Conservation (phyloP, 2,888 invertebrate genomes). For the Thymelicus sylvestris region DNA sequence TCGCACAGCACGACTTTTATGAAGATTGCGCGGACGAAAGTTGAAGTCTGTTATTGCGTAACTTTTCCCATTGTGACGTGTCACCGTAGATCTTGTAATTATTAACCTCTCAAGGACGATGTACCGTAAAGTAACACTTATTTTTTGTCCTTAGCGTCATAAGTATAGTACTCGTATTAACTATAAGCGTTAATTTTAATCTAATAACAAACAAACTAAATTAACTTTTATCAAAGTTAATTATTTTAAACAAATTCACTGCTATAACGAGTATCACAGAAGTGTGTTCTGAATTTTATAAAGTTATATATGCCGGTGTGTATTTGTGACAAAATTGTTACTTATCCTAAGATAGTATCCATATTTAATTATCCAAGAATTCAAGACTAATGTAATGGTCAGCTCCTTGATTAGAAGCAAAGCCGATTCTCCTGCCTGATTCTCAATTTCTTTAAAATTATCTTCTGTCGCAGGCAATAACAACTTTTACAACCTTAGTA, state of each 20-base stretch:
- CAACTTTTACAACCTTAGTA: background rate
- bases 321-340: too few relatives aligned
- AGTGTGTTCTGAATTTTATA: too few relatives aligned
- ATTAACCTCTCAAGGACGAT: conserved; percentile 54
- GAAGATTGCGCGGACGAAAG: conserved; percentile 49
- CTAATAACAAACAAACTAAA: too few relatives aligned
- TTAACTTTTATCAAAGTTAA: too few relatives aligned
- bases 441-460: background rate
- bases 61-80: conserved; percentile 73
- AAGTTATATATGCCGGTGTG: too few relatives aligned
- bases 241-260: too few relatives aligned
- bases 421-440: background rate
- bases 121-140: conserved; percentile 7
- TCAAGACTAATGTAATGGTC: too few relatives aligned
- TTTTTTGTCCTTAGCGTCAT: background rate
- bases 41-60: conserved; percentile 67
- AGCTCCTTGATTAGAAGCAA: background rate
- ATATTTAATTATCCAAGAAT: too few relatives aligned
- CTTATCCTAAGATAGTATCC: too few relatives aligned
- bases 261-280: too few relatives aligned
- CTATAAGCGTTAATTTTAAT: too few relatives aligned
- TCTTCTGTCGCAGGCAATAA: background rate
- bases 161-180: background rate
- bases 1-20: conserved; percentile 44
- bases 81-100: conserved; percentile 57